Evolutionary conservation across 2,797 vertebrate species (phyloP), one percentile per base, ranked within the genome.

Genomic region (Mormyrops boulengeri): DNA sequence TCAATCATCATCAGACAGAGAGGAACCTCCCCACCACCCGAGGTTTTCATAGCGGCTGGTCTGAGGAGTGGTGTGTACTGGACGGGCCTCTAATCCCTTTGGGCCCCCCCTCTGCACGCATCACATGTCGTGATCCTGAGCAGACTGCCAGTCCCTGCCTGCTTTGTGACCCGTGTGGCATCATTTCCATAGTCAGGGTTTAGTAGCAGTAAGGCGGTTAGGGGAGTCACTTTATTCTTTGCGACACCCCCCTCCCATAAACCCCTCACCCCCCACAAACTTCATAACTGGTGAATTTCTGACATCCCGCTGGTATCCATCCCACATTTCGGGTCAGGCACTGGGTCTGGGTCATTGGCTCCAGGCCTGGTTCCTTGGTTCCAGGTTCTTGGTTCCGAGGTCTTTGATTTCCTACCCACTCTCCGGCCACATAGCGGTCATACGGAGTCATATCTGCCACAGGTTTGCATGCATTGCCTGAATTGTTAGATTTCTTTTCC

Each of bases 31-130:
- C 92, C 92, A 93, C 92, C 94, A 93, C 93, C 92, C 19, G 22
- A 88, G 80, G 92, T 86, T 95, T 96, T 94, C 89, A 92, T 49
- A 50, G 55, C 50, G 91, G 92, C 66, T 38, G 66, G 30, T 73
- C 30, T 17, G 26, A 34, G 26, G 30, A 17, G 0, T 5, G 9
- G 1, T 49, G 19, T 34, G 11, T 93, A 53, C 52, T 69, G 41
- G 9, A 41, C 22, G 17, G 38, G 26, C 91, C 93, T 95, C 92
- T 92, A 90, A 92, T 91, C 91, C 92, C 91, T 91, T 88, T 11
- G 38, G 26, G 62, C 73, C 73, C 90, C 88, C 89, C 84, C 22
- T 85, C 89, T 92, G 93, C 91, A 80, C 49, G 88, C 38, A 55
- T 30, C 38, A 88, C 26, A 30, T 30, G 77, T 66, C 90, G 82